Evolutionary conservation across 2,797 vertebrate genomes (phyloP).

Genomic region (Clarias platycephalus): DNA sequence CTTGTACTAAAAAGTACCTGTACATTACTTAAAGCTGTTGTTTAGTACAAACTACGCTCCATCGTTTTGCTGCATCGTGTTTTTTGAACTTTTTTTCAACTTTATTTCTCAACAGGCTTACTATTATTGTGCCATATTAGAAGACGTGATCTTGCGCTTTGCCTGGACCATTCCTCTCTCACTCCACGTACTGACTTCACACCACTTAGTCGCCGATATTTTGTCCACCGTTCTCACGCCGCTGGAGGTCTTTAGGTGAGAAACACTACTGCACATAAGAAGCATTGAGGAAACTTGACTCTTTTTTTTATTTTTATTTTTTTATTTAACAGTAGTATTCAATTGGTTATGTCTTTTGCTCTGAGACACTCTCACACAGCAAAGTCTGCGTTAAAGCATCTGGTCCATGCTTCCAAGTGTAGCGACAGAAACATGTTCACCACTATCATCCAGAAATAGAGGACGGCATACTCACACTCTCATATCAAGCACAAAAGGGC

Average conservation of each 20-base stretch:
- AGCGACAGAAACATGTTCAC: no score
- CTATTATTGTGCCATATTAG: conserved; percentile 97
- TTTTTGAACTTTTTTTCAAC: neutral
- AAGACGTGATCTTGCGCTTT: conserved; percentile 92
- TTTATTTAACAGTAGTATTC: no score
- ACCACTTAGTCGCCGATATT: conserved; percentile 76
- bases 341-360: no score
- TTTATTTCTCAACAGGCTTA: conserved; percentile 79
- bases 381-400: no score
- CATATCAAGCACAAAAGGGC: no score
- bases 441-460: no score
- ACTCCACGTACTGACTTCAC: conserved; percentile 70
- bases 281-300: neutral
- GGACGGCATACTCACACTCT: no score
- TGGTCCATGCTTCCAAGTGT: no score
- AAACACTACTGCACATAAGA: neutral
- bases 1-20: neutral
- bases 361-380: no score
- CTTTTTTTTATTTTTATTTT: no score
- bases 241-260: conserved; percentile 93
- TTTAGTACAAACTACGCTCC: neutral
- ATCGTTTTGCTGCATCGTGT: neutral
- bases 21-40: neutral
- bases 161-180: conserved; percentile 91
- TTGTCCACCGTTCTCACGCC: conserved; percentile 90